Base-by-base conservation (phyloP, 2,797 vertebrate species). In the Catamblyrhynchus diadema region DNA sequence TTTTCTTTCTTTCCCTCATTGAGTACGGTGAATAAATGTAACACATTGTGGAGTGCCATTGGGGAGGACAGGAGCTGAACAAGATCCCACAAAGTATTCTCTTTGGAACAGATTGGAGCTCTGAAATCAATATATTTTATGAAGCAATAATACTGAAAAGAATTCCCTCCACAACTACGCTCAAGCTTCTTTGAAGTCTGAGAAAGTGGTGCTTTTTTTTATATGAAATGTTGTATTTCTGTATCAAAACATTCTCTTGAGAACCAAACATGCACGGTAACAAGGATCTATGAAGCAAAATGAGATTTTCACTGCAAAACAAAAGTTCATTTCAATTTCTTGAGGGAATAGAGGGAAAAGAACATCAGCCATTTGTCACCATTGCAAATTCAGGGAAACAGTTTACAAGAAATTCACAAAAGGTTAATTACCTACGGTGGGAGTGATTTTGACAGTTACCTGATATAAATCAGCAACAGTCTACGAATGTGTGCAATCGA, bases 271-370 rank as follows among this genome's bases (percentile, higher is more conserved):
- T 24, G 18, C 50, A 45, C 16, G 3, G 12, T 48, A 90, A 66
- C 35, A 79, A 86, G 39, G 41, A 80, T 57, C 44, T 88, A 14
- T 57, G 42, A 82, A 64, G 11, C 32, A 51, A 90, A 86, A 84
- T 60, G 60, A 92, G 78, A 85, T 81, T 93, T 91, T 85, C 53
- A n/a, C 39, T 80, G 37, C 20, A 88, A 93, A 93, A 79, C 23
- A 81, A 73, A 93, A 92, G 45, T 64, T 94, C 18, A 15, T 93
- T 90, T 93, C 77, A 80, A 94, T 91, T 91, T 96, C 47, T 88
- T 67, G 42, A 2, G 4, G 71, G 93, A 90, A 70, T 12, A 80
- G 48, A 86, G 22, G n/a, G 60, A 83, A 65, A 95, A 85, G 27
- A 56, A 62, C 33, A 73, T 79, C 62, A 88, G 8, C 30, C 28